Evolutionary conservation across 2,888 invertebrate species (phyloP).

Genomic region (Hypselothyrea guttata): DNA sequence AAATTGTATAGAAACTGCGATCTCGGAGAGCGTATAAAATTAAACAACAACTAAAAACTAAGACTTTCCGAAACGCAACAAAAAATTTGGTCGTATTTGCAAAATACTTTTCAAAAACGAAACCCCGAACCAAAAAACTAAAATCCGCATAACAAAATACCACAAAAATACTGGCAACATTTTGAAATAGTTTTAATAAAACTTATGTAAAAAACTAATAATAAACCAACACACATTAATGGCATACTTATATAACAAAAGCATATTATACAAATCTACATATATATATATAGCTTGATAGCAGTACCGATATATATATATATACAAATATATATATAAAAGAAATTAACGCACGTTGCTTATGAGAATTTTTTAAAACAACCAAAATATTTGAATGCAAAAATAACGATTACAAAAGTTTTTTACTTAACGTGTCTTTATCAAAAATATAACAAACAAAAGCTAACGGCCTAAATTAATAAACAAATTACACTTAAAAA

Average conservation of each 20-base stretch:
- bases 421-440: conserved; percentile 77
- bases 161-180: conserved; percentile 35
- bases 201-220: conserved; percentile 65
- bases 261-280: conserved; percentile 32
- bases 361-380: conserved; percentile 74
- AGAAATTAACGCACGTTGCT: conserved; percentile 67
- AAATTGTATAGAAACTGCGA: conserved; percentile 51
- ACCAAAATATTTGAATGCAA: conserved; percentile 59
- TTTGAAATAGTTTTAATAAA: conserved; percentile 70
- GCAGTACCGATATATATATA: conserved; percentile 60
- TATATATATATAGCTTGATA: conserved; percentile 66
- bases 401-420: conserved; percentile 59
- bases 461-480: conserved; percentile 59
- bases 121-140: conserved; percentile 40
- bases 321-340: too few relatives aligned
- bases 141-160: conserved; percentile 6
- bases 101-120: conserved; percentile 35
- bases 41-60: conserved; percentile 1
- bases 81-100: conserved; percentile 13
- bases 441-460: conserved; percentile 61
- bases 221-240: neutral
- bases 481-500: conserved; percentile 60
- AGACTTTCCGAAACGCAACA: conserved; percentile 14
- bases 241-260: conserved; percentile 39
- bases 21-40: neutral